Base-by-base conservation (phyloP, 2,888 invertebrate species). In the Noctua pronuba region DNA sequence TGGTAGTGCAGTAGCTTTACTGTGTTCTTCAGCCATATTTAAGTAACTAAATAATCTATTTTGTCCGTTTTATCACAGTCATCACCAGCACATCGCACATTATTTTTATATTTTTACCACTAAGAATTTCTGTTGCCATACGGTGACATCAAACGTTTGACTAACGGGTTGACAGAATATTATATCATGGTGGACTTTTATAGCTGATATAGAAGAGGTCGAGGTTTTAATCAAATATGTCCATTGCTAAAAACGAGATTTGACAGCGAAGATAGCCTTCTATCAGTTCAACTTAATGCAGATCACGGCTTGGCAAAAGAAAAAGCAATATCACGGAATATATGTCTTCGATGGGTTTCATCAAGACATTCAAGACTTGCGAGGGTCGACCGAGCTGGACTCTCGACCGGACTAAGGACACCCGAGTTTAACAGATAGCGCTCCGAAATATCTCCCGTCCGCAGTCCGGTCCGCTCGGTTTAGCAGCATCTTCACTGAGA, bases 21-120 rank as follows among this genome's bases (percentile, higher is more conserved):
- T 41, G 1, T 55, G 60, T 13, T 65, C 60, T 7, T 72, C 16
- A 44, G 16, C 68, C 67, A 84, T 80, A 18, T 66, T 67, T 28
- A n/a, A 66, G 21, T 1, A 55, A 21, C 52, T 41, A 35, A 52
- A 52, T n/a, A 60, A 79, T 76, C 52, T 84, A 83, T 21, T 0
- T 13, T n/a, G 49, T 83, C 74, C 44, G 35, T 28, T 60, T 60
- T n/a, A 69, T 60, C 28, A 77, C 67, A 66, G 6, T 75, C 69
- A 83, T 78, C 65, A 86, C 69, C 49, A 60, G 80, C 11, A 60
- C 52, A 72, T 44, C 0, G 44, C 31, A 77, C 64, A 62, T 65
- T 46, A 64, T 64, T 67, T 67, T 62, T 73, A 52, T 66, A 62
- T 60, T 38, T 73, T 67, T 73, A 64, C 28, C 66, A 79, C 79